Base-by-base conservation (phyloP, 2,888 invertebrate species). In the Netelia melanura region DNA sequence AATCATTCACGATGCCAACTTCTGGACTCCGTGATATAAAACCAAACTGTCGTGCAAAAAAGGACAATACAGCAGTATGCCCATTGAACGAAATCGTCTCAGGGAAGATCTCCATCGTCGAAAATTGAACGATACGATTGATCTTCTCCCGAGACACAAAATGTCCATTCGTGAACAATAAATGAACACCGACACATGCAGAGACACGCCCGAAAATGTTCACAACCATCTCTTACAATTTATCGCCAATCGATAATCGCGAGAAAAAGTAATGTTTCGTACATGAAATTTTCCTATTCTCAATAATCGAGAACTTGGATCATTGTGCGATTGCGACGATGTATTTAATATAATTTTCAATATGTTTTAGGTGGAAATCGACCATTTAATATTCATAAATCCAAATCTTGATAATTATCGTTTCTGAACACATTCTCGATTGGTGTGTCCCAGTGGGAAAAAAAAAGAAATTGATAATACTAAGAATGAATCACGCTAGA, bases 351-450 rank as follows among this genome's bases (percentile, higher is more conserved):
- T 9, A 77, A 86, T 87, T 88, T 88, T 89, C 88, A 86, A 86
- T 89, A 84, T 89, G 89, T 89, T 89, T 86, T 89, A 89, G 89
- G 89, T 89, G 87, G 87, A 84, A 88, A 86, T 83, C 83, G 76
- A 85, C 83, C 78, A 67, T 71, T 81, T 79, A 68, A 72, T 77
- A 58, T 17, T 54, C 25, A 76, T 83, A 30, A 77, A 74, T 79
- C 52, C 1, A 38, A 38, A 38, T 6, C 6, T 38, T 38, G 38
- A 38, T 8, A 38, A 38, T 38, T 38, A 38, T 38, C 38, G 38
- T 6, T 38, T 65, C 74, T 68, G 76, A 56, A 74, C 74, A 64
- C 38, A 54, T 38, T 58, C 56, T 21, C 56, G n/a, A 80, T 84
- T 70, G 74, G 52, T 74, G 11, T 9, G 48, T 68, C 68, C 1